phyloP scores from a whole-genome alignment of 2,113 vertebrate species.

The Xenopus laevis region DNA sequence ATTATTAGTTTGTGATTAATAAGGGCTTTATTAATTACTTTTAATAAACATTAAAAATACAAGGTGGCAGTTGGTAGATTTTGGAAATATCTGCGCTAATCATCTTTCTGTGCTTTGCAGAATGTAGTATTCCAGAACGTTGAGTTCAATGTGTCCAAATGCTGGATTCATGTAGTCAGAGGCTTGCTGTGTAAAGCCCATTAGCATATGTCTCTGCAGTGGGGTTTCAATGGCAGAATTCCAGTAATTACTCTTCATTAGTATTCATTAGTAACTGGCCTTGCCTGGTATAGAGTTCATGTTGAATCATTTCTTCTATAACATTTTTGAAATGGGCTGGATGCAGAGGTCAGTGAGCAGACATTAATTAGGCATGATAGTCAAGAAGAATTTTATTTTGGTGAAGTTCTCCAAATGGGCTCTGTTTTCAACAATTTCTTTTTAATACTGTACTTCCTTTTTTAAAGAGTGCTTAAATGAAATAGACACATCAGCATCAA shows the following conservation, averaged over 20 bases:
- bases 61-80: conserved; percentile 25
- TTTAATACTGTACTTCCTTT: background rate
- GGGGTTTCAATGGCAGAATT: conserved; percentile 67
- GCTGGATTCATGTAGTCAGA: conserved; percentile 25
- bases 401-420: conserved; percentile 63
- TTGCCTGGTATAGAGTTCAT: conserved; percentile 78
- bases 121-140: conserved; percentile 14
- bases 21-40: conserved; percentile 34
- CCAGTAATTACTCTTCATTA: conserved; percentile 89
- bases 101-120: conserved; percentile 29
- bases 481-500: conserved; percentile 4
- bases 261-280: conserved; percentile 84
- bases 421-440: conserved; percentile 60
- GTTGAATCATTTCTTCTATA: conserved; percentile 75
- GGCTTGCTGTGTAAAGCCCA: conserved; percentile 63
- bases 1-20: conserved; percentile 41
- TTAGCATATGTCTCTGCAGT: conserved; percentile 78
- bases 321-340: conserved; percentile 74
- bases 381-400: conserved; percentile 74
- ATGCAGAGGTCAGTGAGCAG: conserved; percentile 74
- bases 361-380: conserved; percentile 84
- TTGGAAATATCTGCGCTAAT: conserved; percentile 32
- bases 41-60: conserved; percentile 40
- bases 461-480: background rate
- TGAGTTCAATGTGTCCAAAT: conserved; percentile 29